Percentiles rank a stretch among this genome's conserved stretches.
Conservation (phyloP, 2,113 vertebrate species). For the Machaerirhynchus nigripectus region DNA sequence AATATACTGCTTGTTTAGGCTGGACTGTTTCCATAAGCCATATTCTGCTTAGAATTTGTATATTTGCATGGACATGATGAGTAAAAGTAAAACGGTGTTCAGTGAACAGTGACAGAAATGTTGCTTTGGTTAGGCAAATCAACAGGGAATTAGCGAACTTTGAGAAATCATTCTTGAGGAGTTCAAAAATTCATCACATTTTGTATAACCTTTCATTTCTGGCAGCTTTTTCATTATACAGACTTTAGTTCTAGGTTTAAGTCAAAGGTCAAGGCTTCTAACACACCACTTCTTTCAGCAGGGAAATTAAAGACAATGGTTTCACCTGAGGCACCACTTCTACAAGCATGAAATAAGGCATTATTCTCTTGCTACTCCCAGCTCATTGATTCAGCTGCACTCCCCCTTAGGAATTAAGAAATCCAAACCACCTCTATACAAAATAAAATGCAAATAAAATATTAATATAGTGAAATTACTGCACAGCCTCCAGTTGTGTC, state of each 20-base stretch:
- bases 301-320: not conserved
- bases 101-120: not conserved
- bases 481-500: not conserved
- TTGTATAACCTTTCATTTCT: conserved; percentile 15
- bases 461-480: not conserved
- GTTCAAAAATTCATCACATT: not conserved
- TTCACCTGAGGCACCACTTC: not conserved
- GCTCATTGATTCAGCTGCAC: not conserved
- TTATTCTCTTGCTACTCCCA: not conserved
- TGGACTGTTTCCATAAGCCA: not conserved
- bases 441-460: not conserved
- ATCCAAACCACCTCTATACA: not conserved
- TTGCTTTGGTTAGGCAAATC: not conserved
- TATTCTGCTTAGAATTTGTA: not conserved
- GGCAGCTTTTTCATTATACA: not conserved
- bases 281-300: not conserved
- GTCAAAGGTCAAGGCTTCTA: not conserved
- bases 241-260: not conserved
- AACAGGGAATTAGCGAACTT: not conserved
- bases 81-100: not conserved
- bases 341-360: not conserved
- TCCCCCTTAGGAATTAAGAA: not conserved
- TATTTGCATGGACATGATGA: not conserved
- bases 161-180: not conserved
- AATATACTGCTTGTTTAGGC: not conserved